Evolutionary conservation across 2,888 invertebrate genomes (phyloP).

Genomic region (Aphrophora alni): DNA sequence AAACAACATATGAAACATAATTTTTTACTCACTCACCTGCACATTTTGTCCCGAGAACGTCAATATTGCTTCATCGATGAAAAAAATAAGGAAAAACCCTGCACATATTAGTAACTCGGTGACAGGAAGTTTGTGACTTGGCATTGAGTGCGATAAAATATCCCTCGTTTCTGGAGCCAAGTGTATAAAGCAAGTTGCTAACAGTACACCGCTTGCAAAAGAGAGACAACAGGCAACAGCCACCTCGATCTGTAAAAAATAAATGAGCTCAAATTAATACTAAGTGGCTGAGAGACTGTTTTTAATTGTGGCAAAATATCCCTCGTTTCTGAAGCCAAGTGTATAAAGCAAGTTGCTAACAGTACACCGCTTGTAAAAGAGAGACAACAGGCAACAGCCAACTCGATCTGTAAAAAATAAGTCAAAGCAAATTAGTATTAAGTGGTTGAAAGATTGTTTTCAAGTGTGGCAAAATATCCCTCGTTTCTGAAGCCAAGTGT

Average conservation of each 20-base stretch:
- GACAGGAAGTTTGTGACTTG: slow-evolving; percentile 55
- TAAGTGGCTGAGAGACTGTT: slow-evolving; percentile 54
- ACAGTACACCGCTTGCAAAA: slow-evolving; percentile 65
- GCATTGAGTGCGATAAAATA: slow-evolving; percentile 56
- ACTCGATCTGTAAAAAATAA: no score
- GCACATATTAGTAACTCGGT: slow-evolving; percentile 62
- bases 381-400: slow-evolving; percentile 42
- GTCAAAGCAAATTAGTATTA: slow-evolving; percentile 61
- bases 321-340: slow-evolving; percentile 64
- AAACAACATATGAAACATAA: background rate
- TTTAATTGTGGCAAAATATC: slow-evolving; percentile 57
- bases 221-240: slow-evolving; percentile 49
- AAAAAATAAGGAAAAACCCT: slow-evolving; percentile 64
- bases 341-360: slow-evolving; percentile 64
- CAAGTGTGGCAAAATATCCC: slow-evolving; percentile 57
- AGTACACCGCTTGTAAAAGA: slow-evolving; percentile 64
- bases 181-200: slow-evolving; percentile 65
- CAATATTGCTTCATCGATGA: slow-evolving; percentile 59
- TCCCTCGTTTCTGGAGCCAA: slow-evolving; percentile 64
- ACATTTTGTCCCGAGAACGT: background rate
- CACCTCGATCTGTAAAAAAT: no score
- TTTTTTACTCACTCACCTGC: background rate
- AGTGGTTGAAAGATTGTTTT: slow-evolving; percentile 59
- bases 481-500: slow-evolving; percentile 65
- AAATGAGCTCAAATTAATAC: slow-evolving; percentile 60